Evolutionary conservation across 2,888 invertebrate genomes (phyloP), one percentile per base, ranked within the genome.

Genomic region (Apotomis turbidana): DNA sequence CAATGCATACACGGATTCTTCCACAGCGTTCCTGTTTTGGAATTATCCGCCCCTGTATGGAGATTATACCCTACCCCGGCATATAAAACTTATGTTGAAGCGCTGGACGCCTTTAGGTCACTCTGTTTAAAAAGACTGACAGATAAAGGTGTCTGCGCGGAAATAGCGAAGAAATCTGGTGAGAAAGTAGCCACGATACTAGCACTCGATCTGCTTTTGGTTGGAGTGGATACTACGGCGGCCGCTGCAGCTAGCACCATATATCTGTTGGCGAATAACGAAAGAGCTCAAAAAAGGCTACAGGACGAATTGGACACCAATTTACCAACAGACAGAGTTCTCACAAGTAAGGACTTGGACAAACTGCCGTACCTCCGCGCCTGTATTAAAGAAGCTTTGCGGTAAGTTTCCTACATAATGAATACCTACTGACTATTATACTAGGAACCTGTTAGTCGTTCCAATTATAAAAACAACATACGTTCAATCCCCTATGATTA

Each of bases 141-240:
- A 71, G 88, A 91, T 74, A 90, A 89, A 80, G 93, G 93, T 13
- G 85, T 91, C 67, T 93, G 93, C 75, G 89, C 90, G n/a, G 82
- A 90, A 74, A 89, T 93, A 74, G 88, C 91, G 1, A 84, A 86
- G 76, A 79, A 74, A 57, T 89, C 80, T 52, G 93, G 92, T 4
- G 85, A 86, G 63, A 91, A 91, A 76, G 88, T 89, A 70, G 96
- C 97, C 10, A 95, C 96, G 6, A 95, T 97, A 74, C 90, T 97
- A 75, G 96, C 97, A 5, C 85, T 97, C 73, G 97, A 97, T 85
- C 91, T 97, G 76, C 94, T 97, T 77, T 90, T 96, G 15, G 97
- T 97, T 74, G 97, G 97, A 10, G 95, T 97, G 1, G 97, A 97
- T 83, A 97, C 97, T 90, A 97, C 97, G 4, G 96, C 97, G 0